These are phyloP conservation scores for Adelphocoris suturalis DNA, from an alignment of 2,888 invertebrate genomes.

Conservation along the genomic window DNA sequence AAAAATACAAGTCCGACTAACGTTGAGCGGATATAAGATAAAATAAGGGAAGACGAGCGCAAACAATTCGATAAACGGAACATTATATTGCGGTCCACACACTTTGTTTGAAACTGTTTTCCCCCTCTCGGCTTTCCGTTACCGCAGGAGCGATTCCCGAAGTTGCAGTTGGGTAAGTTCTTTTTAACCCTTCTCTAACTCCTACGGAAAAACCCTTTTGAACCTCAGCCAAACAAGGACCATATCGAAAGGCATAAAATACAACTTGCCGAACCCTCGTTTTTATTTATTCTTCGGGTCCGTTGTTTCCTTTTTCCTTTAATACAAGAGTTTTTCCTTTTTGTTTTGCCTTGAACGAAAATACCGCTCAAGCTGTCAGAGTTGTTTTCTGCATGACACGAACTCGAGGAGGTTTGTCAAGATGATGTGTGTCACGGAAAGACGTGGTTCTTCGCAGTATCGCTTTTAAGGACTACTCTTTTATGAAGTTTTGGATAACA, in stretches of 20 bases:
- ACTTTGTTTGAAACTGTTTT: conserved; percentile 38
- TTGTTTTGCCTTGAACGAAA: too few relatives aligned
- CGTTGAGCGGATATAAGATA: background rate
- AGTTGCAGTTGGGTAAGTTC: conserved; percentile 52
- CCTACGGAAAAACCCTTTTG: conserved; percentile 39
- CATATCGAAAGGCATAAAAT: conserved; percentile 58
- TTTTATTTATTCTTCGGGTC: conserved; percentile 40
- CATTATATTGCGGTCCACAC: conserved; percentile 45
- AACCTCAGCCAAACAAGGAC: conserved; percentile 57
- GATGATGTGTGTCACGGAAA: too few relatives aligned
- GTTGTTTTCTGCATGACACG: too few relatives aligned
- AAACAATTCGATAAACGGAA: conserved; percentile 51
- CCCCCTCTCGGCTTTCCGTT: background rate
- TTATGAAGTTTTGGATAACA: too few relatives aligned
- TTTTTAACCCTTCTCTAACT: conserved; percentile 48
- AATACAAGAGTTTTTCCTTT: background rate
- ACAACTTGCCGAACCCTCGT: conserved; percentile 36
- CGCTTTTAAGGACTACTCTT: too few relatives aligned
- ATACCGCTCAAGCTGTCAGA: too few relatives aligned
- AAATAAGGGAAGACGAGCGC: conserved; percentile 24
- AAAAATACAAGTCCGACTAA: background rate
- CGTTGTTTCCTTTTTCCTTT: background rate
- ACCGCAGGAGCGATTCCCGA: conserved; percentile 44
- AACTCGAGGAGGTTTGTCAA: too few relatives aligned
- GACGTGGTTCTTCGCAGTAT: too few relatives aligned